These are phyloP conservation scores for Caranx ignobilis DNA, from an alignment of 2,113 vertebrate genomes.

Conservation along the genomic window DNA sequence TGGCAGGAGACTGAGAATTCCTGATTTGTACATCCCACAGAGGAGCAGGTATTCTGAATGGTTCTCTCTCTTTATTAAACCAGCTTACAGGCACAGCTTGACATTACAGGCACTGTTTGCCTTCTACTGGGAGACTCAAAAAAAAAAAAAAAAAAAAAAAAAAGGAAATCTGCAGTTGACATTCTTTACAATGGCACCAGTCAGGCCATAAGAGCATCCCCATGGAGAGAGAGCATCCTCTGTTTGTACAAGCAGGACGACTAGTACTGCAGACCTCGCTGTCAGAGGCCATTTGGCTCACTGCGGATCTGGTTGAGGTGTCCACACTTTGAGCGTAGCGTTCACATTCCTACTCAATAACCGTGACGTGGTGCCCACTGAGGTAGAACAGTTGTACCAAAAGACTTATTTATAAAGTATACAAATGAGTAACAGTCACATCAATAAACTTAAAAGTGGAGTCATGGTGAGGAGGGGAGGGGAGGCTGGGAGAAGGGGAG, in stretches of 20 bases:
- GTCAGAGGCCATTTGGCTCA: constrained; percentile 67
- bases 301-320: constrained; percentile 62
- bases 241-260: constrained; percentile 54
- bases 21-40: constrained; percentile 79
- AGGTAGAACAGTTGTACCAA: constrained; percentile 89
- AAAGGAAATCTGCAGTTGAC: constrained; percentile 79
- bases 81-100: constrained; percentile 85
- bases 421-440: constrained; percentile 86
- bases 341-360: constrained; percentile 77
- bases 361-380: constrained; percentile 80
- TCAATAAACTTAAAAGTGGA: constrained; percentile 80
- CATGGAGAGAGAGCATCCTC: constrained; percentile 66
- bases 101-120: constrained; percentile 85
- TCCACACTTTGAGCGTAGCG: constrained; percentile 61
- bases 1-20: constrained; percentile 83
- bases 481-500: not conserved
- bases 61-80: constrained; percentile 73
- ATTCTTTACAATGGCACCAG: constrained; percentile 85
- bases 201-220: constrained; percentile 69
- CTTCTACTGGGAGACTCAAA: constrained; percentile 78
- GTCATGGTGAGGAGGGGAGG: constrained; percentile 36
- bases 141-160: constrained; percentile 52
- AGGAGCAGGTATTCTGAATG: constrained; percentile 75
- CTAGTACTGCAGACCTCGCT: constrained; percentile 50
- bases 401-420: constrained; percentile 79